Conservation (phyloP, 2,797 vertebrate genomes). For the Masticophis lateralis region DNA sequence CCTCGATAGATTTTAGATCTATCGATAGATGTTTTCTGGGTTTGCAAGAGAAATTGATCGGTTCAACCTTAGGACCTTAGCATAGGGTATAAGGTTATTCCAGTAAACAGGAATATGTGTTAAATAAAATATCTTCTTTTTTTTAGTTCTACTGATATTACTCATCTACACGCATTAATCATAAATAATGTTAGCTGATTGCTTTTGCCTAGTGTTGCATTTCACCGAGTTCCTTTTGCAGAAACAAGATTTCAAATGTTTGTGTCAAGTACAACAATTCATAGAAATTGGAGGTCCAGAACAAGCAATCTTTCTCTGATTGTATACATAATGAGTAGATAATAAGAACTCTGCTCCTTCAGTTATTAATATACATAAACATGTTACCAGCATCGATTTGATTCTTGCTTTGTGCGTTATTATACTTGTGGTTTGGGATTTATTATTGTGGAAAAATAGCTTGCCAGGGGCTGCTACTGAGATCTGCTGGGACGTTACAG, state of each 20-base stretch:
- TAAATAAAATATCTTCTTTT: neutral
- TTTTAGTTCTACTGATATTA: too few species aligned
- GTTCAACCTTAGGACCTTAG: neutral
- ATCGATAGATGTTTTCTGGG: neutral
- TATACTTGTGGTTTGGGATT: neutral
- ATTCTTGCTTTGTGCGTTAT: conserved; percentile 14
- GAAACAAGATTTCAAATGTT: neutral
- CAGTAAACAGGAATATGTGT: neutral
- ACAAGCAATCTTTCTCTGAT: neutral
- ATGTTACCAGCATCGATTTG: neutral
- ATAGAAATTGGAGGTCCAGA: neutral
- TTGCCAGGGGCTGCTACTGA: neutral
- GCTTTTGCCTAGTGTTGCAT: conserved; percentile 4
- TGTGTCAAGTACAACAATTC: neutral
- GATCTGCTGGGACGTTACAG: conserved; percentile 8
- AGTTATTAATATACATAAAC: neutral
- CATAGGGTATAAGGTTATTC: neutral
- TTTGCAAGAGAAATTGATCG: neutral
- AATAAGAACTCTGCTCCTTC: conserved; percentile 3
- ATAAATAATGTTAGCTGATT: neutral
- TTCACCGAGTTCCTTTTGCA: neutral
- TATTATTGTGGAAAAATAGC: neutral
- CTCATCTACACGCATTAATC: neutral
- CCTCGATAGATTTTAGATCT: neutral
- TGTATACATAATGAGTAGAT: neutral